Conservation (phyloP, 2,888 invertebrate genomes). For the Kuschelorhynchus macadamiae region DNA sequence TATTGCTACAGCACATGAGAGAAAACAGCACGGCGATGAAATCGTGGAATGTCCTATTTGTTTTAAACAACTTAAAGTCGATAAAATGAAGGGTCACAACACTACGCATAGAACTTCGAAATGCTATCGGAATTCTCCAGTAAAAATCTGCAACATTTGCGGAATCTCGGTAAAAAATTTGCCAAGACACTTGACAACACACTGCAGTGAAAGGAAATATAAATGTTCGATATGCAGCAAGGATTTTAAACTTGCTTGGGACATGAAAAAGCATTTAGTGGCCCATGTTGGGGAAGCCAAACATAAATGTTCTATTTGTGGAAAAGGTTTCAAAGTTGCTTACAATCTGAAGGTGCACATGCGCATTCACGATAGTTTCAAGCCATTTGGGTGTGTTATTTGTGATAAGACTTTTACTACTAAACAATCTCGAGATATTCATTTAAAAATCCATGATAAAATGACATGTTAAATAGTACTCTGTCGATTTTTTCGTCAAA, state of each 20-base stretch:
- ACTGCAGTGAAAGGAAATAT: conserved; percentile 68
- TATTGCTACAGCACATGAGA: conserved; percentile 52
- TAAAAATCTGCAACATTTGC: conserved; percentile 39
- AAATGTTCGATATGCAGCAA: conserved; percentile 70
- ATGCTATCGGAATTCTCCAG: conserved; percentile 30
- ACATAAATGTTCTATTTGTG: too few relatives aligned
- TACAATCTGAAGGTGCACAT: too few relatives aligned
- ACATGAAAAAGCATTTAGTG: conserved; percentile 51
- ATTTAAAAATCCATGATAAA: too few relatives aligned
- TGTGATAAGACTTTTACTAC: too few relatives aligned
- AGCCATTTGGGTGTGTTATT: too few relatives aligned
- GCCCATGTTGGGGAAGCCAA: too few relatives aligned
- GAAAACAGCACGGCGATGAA: conserved; percentile 49
- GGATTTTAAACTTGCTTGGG: conserved; percentile 62
- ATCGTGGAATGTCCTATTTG: conserved; percentile 27
- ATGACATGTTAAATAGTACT: too few relatives aligned
- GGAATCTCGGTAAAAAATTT: conserved; percentile 29
- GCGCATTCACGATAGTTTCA: too few relatives aligned
- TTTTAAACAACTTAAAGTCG: conserved; percentile 20
- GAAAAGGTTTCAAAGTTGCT: too few relatives aligned
- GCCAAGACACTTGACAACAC: too few relatives aligned
- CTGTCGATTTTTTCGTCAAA: too few relatives aligned
- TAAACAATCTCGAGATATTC: too few relatives aligned
- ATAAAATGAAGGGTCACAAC: conserved; percentile 35
- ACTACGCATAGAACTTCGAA: conserved; percentile 38